phyloP scores from a whole-genome alignment of 2,797 vertebrate genomes.

The Acanthis flammea region DNA sequence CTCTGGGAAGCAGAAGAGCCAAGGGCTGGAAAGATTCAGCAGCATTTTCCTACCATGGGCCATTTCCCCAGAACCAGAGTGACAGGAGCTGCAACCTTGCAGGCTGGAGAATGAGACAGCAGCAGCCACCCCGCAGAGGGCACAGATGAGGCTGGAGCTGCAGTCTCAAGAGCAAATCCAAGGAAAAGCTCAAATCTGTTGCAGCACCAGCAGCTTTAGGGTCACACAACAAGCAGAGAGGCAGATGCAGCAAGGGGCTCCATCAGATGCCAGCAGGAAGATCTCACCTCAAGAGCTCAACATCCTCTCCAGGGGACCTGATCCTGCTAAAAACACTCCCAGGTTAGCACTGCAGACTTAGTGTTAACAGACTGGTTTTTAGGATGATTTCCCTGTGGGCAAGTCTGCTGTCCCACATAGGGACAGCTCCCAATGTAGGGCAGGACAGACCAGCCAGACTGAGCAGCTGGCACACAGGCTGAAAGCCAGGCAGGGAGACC shows the following conservation, averaged over 20 bases:
- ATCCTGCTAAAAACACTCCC: background rate
- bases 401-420: slow-evolving; percentile 19
- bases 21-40: background rate
- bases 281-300: background rate
- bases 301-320: background rate
- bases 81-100: background rate
- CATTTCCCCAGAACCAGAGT: background rate
- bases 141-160: background rate
- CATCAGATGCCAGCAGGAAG: background rate
- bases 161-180: background rate
- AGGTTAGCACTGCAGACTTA: background rate
- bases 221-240: background rate
- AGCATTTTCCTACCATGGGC: background rate
- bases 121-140: background rate
- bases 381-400: background rate
- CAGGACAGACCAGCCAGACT: slow-evolving; percentile 14
- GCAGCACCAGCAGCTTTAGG: background rate
- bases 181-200: background rate
- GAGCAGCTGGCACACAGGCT: background rate
- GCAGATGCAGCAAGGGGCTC: background rate
- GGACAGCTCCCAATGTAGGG: background rate
- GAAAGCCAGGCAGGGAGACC: background rate
- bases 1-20: background rate
- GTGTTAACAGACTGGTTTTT: background rate
- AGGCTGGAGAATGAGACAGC: background rate